Conservation (phyloP, 2,113 vertebrate species). For the Macquaria ambigua region DNA sequence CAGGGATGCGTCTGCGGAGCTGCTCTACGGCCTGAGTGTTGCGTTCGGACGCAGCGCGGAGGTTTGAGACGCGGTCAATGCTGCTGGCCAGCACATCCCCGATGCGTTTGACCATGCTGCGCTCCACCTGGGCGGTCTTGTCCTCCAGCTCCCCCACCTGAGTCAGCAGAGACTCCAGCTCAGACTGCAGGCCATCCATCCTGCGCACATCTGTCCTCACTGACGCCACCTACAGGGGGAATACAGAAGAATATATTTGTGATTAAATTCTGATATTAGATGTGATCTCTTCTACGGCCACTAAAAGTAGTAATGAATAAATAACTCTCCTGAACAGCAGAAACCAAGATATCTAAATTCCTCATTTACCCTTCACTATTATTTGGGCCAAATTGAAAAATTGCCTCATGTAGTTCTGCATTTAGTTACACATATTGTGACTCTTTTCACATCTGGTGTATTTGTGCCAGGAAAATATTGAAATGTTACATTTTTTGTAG, state of each 20-base stretch:
- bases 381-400: background rate
- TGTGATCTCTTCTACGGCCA: background rate
- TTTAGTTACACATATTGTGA: background rate
- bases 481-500: background rate
- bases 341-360: background rate
- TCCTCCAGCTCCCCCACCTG: conserved; percentile 86
- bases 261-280: background rate
- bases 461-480: too few species aligned
- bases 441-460: too few species aligned
- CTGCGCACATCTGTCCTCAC: conserved; percentile 93
- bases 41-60: conserved; percentile 86
- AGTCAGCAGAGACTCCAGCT: conserved; percentile 85
- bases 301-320: background rate
- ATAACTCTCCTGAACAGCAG: background rate
- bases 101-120: conserved; percentile 86
- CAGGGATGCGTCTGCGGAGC: conserved; percentile 80
- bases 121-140: conserved; percentile 86
- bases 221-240: conserved; percentile 81
- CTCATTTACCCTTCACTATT: background rate
- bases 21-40: conserved; percentile 85
- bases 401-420: background rate
- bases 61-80: conserved; percentile 88
- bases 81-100: conserved; percentile 90
- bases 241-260: background rate
- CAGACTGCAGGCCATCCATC: conserved; percentile 91